Evolutionary conservation across 2,113 vertebrate genomes (phyloP), one percentile per base, ranked within the genome.

Genomic region (Anarrhichthys ocellatus): DNA sequence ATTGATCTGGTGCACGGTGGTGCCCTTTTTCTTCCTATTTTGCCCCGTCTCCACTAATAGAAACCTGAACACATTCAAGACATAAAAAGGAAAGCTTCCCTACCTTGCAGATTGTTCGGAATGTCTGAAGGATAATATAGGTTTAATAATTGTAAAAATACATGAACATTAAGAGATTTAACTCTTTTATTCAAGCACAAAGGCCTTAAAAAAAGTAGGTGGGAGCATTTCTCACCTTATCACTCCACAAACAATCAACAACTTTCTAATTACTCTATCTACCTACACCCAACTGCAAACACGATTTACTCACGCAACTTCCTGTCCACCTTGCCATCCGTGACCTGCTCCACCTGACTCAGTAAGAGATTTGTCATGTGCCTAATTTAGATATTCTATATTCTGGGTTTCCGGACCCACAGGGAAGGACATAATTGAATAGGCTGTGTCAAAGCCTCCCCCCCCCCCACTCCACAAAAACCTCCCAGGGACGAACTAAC

Each of bases 351-450:
- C 75, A 74, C 88, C 80, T 82, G 87, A 91, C 84, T 88, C 82
- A 54, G 66, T 88, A 75, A 92, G 84, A 92, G 84, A 93, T 94
- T 94, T 91, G 89, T 94, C 92, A 93, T 89, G 89, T 88, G 87
- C 90, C 90, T 94, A 93, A 95, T 95, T 95, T 94, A 96, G 95
- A 96, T 89, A 93, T 95, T 92, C 90, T 87, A 92, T 92, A 93
- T 94, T 93, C 91, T 88, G 83, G 88, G 85, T 92, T 85, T 91
- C 89, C 73, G 69, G 84, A 88, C 91, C 95, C 94, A 92, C 83
- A 78, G 92, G 94, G 93, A 94, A 88, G 89, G 86, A 86, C 89
- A 92, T 96, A 96, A 96, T 96, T 96, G 95, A 95, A 95, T 94
- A 92, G 95, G 92, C 94, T 94, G 92, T 95, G 94, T 95, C 94